These are phyloP conservation scores for Brachionus plicatilis DNA, from an alignment of 1,140 invertebrate species.

Conservation along the genomic window DNA sequence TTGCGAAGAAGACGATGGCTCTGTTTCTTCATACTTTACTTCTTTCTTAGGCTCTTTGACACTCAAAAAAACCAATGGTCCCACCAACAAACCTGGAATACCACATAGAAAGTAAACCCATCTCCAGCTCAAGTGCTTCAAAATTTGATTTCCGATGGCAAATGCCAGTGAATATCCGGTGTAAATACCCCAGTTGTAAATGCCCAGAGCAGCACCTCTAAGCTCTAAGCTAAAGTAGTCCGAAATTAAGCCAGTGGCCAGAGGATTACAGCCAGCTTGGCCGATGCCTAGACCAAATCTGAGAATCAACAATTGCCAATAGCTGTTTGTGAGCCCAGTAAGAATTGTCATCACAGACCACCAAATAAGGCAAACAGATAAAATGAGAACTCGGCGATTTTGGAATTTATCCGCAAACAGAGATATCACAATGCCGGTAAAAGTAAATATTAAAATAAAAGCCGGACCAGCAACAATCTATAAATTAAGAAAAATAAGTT, in stretches of 20 bases:
- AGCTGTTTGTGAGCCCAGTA: constrained; percentile 73
- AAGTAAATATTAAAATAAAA: constrained; percentile 82
- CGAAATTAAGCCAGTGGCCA: constrained; percentile 76
- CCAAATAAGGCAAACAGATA: constrained; percentile 69
- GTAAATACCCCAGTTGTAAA: constrained; percentile 94
- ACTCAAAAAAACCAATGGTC: constrained; percentile 67
- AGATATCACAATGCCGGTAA: constrained; percentile 77
- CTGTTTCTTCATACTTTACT: constrained; percentile 16
- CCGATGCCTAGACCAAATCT: constrained; percentile 77
- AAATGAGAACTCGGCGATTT: constrained; percentile 62
- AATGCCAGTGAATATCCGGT: constrained; percentile 86
- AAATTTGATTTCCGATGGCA: constrained; percentile 72
- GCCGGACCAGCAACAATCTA: constrained; percentile 77
- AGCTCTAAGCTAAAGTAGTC: constrained; percentile 64
- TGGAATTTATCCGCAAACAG: constrained; percentile 63
- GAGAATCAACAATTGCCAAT: constrained; percentile 80
- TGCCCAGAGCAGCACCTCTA: constrained; percentile 77
- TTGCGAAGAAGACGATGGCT: background rate
- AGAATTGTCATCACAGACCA: constrained; percentile 75
- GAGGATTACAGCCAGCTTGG: constrained; percentile 80
- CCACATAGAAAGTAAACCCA: constrained; percentile 77
- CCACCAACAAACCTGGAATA: constrained; percentile 70
- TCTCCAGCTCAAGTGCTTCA: constrained; percentile 64
- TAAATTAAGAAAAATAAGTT: background rate
- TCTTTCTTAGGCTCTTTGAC: constrained; percentile 65